Evolutionary conservation across 2,113 vertebrate genomes (phyloP), one percentile per base, ranked within the genome.

Genomic region (Trematomus loennbergii): DNA sequence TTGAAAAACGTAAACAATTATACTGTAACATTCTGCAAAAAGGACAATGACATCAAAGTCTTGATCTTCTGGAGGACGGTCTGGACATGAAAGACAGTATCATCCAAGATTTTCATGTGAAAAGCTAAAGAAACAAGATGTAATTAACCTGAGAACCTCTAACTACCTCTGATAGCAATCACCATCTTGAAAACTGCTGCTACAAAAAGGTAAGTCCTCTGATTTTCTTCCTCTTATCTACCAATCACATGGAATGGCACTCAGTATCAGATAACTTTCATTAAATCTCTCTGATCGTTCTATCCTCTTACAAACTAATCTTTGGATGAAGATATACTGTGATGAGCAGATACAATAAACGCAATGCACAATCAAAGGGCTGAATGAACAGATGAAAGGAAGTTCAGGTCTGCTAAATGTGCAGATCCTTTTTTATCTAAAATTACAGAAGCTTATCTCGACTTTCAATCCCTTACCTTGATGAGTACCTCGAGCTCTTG

Each of bases 401-500:
- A 53, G 54, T 40, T 40, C 71, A 54, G 33, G 6, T n/a, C 17
- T 36, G n/a, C 25, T 33, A 12, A 25, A 72, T 20, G 22, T 17
- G 5, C 43, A 40, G 20, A 55, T 50, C 10, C 33, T 17, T 40
- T 22, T 52, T 66, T 18, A 22, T 45, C 4, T 65, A 16, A 80
- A 52, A 29, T 11, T 73, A 40, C 33, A 69, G 52, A 53, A 18
- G 13, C n/a, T 43, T 5, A 45, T 49, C 45, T 63, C 17, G 15
- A 58, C 36, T 33, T 52, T n/a, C 45, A 12, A 12, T 3, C 0
- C n/a, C 90, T 85, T 90, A 99, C 98, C 98, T 97, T 95, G 88
- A 99, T 98, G 22, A 99, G 88, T 0, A 86, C 95, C 76, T 99
- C 97, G 90, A 99, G 94, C 87, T 99, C 97, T 0, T 92, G 87